Base-by-base conservation (phyloP, 2,888 invertebrate genomes). In the Nomada ruficornis region DNA sequence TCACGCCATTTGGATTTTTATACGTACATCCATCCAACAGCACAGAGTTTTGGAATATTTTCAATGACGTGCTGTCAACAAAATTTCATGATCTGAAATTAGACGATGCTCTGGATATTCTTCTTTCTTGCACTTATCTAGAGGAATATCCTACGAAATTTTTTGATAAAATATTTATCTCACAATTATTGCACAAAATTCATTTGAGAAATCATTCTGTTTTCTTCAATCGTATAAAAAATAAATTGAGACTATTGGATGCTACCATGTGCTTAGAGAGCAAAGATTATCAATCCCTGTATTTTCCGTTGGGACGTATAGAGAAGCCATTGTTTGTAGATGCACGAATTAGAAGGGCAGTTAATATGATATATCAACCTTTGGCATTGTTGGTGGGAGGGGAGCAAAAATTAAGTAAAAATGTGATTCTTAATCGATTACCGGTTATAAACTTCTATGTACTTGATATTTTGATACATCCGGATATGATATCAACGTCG, bases 241-340 rank as follows among this genome's bases (percentile, higher is more conserved):
- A 90, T 76, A 95, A 95, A 89, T 93, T 96, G 57, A 95, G 95
- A 90, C 91, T 96, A 54, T 94, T 96, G 76, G 96, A 96, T 86
- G 95, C 95, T 47, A 95, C 96, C 7, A 94, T 97, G 93, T 95
- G 95, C 15, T 91, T 97, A 62, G 96, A 96, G 90, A 95, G 95
- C 89, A 89, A 93, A n/a, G 93, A 94, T 42, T 96, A 96, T 90
- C 89, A 90, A 23, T 96, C 96, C 7, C 96, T 96, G 7, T 90
- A 95, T 72, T 88, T 96, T 44, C 95, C 95, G 0, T 94, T 94
- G 86, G 94, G 95, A 82, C 94, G 95, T 82, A 94, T 94, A 87
- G 93, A 94, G 0, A 94, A 95, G 87, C 94, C 95, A n/a, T 91
- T 95, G 44, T 92, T 93, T 85, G 94, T 95, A 82, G 96, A 96